Base-by-base conservation (phyloP, 2,113 vertebrate species). In the Peromyscus polionotus region DNA sequence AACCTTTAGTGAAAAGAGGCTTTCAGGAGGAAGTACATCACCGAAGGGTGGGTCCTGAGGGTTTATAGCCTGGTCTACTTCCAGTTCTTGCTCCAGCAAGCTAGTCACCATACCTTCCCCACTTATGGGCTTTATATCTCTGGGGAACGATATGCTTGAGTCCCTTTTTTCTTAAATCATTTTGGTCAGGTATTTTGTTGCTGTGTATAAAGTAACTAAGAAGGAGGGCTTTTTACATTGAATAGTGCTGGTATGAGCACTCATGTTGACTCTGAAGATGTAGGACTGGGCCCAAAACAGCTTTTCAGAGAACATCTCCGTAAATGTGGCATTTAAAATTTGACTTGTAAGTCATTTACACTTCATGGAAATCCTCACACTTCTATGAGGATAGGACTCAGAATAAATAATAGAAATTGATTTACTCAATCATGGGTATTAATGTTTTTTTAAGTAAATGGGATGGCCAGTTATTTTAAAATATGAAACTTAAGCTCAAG, bases 401-500 rank as follows among this genome's bases (percentile, higher is more conserved):
- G 17, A 0, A 45, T 79, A 77, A 95, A 31, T 76, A 90, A 86
- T 13, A 83, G 51, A 95, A 92, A 73, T 31, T 36, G 63, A 59
- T 51, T 91, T 85, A 80, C n/a, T 92, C 79, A 84, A 67, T 33
- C 54, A 73, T 73, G 13, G 13, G 65, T 67, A 92, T 79, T 45
- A 19, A 80, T 54, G 19, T 39, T 83, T 22, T 54, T 76, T 54
- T 77, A 76, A 97, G 33, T 22, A 91, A 93, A 6, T 42, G 85
- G 19, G 20, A 0, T 45, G 39, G 36, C 3, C 20, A 89, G 24
- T 72, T 93, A 81, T 75, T 95, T 94, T 86, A 88, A 97, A 85
- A 89, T 28, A 86, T 19, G 90, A 93, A 94, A 63, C 8, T 67
- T 93, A 59, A 11, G 54, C 73, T 14, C 16, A 68, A 91, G 36